Evolutionary conservation across 2,113 vertebrate species (phyloP), one percentile per base, ranked within the genome.

Genomic region (Cariama cristata): DNA sequence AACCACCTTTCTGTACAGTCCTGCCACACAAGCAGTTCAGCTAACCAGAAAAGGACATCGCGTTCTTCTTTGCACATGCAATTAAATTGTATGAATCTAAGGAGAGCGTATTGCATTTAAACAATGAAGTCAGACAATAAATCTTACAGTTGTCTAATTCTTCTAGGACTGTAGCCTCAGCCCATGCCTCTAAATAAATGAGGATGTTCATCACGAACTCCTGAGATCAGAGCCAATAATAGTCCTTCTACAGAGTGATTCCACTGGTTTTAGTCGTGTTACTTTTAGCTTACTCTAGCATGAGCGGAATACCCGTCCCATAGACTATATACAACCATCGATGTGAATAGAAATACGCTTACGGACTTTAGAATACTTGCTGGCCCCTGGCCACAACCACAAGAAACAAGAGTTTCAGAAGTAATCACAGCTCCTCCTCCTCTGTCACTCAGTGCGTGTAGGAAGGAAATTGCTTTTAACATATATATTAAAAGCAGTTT

Each of bases 1-100:
- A 66, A 35, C 22, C 52, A 49, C 50, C 32, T 22, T 64, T 52
- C 83, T 62, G 69, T 21, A 8, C 68, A 38, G 49, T 27, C 22
- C 44, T 90, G 79, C 88, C 72, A 77, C 69, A 68, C 84, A 45
- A 71, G 80, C 88, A 88, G 86, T 42, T 52, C 82, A 66, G 91
- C 91, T 93, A n/a, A 90, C 90, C 93, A 96, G 91, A 94, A 95
- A 97, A 96, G 94, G 94, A 82, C 91, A 94, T 85, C 0, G 3
- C 89, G 85, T 92, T 96, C 88, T 96, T 87, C 86, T 79, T 72
- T 28, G 66, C 79, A 45, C 45, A 85, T 84, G 88, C 94, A 95
- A 79, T 89, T 53, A 88, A 75, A 85, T 5, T 59, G 53, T 42
- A n/a, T 47, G 80, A 81, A 85, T 55, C 68, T 69, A 50, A 76